Evolutionary conservation across 1,140 invertebrate genomes (phyloP).

Genomic region (Drosophila yakuba): DNA sequence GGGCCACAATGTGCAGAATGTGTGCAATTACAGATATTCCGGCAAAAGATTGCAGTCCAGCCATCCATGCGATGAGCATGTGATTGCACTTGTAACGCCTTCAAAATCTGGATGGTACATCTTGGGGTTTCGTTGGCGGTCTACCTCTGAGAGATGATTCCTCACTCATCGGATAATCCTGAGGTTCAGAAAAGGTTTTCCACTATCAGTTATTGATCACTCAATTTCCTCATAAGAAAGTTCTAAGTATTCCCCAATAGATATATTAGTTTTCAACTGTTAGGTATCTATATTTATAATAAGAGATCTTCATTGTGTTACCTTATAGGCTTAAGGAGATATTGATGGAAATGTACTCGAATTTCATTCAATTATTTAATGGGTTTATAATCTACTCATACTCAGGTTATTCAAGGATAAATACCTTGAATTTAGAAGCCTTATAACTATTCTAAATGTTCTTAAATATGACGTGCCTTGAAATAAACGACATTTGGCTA

Average conservation of each 20-base stretch:
- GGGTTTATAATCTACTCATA: slow-evolving; percentile 1
- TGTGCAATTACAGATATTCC: slow-evolving; percentile 51
- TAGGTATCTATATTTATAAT: slow-evolving; percentile 3
- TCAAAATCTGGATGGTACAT: neutral
- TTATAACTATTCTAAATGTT: neutral
- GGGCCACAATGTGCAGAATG: slow-evolving; percentile 40
- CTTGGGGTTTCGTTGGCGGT: slow-evolving; percentile 1
- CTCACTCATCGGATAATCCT: slow-evolving; percentile 26
- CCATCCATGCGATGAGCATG: slow-evolving; percentile 43
- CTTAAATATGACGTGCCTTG: neutral
- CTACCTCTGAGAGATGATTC: slow-evolving; percentile 6
- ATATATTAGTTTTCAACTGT: slow-evolving; percentile 4
- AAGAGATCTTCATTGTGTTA: slow-evolving; percentile 1
- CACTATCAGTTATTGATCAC: slow-evolving; percentile 13
- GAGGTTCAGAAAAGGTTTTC: neutral
- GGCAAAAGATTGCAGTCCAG: slow-evolving; percentile 33
- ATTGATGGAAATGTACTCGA: neutral
- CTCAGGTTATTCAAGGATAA: neutral
- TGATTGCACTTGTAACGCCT: slow-evolving; percentile 51
- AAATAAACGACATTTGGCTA: no score
- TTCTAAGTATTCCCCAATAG: neutral
- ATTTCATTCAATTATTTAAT: slow-evolving; percentile 11
- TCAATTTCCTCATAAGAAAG: slow-evolving; percentile 19
- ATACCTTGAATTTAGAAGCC: neutral
- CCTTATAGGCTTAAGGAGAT: neutral